Percentiles rank a stretch among this genome's conserved stretches.
Evolutionary conservation across 2,113 vertebrate species (phyloP).

Genomic region (Polypterus senegalus): DNA sequence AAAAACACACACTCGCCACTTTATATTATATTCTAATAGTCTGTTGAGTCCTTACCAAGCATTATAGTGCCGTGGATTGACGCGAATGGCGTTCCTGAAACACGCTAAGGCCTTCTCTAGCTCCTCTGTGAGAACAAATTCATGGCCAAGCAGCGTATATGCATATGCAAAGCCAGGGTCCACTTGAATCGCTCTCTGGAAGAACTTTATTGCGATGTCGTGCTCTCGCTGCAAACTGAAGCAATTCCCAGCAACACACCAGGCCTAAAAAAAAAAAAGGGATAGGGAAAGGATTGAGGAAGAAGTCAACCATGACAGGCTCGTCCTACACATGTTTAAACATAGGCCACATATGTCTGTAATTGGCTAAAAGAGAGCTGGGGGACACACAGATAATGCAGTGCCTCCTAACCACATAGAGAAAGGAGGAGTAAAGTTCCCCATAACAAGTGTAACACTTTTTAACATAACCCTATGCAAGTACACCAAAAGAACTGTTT

Average conservation of each 20-base stretch:
- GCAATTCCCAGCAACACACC: constrained; percentile 96
- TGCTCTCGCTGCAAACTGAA: constrained; percentile 96
- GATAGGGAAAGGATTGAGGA: background rate
- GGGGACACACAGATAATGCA: no score
- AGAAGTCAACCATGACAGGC: no score
- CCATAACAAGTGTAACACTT: no score
- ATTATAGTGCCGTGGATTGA: constrained; percentile 91
- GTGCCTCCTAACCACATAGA: no score
- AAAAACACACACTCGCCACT: background rate
- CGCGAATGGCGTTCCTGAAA: constrained; percentile 88
- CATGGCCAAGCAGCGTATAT: constrained; percentile 88
- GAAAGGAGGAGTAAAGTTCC: no score
- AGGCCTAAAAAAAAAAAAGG: constrained; percentile 54
- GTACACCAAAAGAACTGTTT: no score
- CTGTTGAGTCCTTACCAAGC: constrained; percentile 57
- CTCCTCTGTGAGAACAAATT: constrained; percentile 91
- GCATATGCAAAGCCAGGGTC: constrained; percentile 93
- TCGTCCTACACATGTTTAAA: no score
- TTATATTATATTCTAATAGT: background rate
- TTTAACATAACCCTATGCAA: no score
- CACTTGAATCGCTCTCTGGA: constrained; percentile 96
- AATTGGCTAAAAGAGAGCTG: no score
- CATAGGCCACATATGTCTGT: no score
- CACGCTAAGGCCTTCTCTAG: constrained; percentile 90
- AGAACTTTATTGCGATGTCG: constrained; percentile 97